Percentiles rank a stretch among this genome's conserved stretches.
Conservation (phyloP, 2,797 vertebrate species). For the Gymnocypris eckloni region DNA sequence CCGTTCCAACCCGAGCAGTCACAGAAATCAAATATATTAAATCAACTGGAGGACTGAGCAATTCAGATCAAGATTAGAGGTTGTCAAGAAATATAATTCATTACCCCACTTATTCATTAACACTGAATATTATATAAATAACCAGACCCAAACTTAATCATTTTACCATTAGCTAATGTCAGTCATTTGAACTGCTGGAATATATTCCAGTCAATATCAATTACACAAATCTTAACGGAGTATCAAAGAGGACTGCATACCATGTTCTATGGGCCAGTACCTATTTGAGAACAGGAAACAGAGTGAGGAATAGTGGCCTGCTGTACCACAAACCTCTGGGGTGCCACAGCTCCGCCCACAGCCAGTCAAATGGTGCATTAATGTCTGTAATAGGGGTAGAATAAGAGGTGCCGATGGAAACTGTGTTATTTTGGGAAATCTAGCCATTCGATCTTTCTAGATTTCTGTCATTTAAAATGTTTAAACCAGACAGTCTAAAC, state of each 20-base stretch:
- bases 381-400: not conserved
- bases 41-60: slow-evolving; percentile 42
- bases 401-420: not conserved
- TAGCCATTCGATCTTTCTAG: slow-evolving; percentile 15
- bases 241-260: slow-evolving; percentile 41
- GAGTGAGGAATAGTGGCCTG: not conserved
- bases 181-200: slow-evolving; percentile 53
- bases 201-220: slow-evolving; percentile 58
- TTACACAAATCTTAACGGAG: slow-evolving; percentile 35
- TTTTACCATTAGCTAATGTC: slow-evolving; percentile 62
- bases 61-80: slow-evolving; percentile 59
- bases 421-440: slow-evolving; percentile 25
- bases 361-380: not conserved
- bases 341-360: not conserved
- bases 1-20: slow-evolving; percentile 9
- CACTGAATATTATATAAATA: slow-evolving; percentile 62
- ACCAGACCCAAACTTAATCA: slow-evolving; percentile 57
- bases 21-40: slow-evolving; percentile 51
- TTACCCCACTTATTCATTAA: slow-evolving; percentile 56
- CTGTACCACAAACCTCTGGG: slow-evolving; percentile 13
- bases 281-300: slow-evolving; percentile 28
- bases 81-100: slow-evolving; percentile 62
- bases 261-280: slow-evolving; percentile 29
- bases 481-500: slow-evolving; percentile 2
- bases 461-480: slow-evolving; percentile 21